Conservation (phyloP, 2,888 invertebrate genomes). For the Malachius bipustulatus region DNA sequence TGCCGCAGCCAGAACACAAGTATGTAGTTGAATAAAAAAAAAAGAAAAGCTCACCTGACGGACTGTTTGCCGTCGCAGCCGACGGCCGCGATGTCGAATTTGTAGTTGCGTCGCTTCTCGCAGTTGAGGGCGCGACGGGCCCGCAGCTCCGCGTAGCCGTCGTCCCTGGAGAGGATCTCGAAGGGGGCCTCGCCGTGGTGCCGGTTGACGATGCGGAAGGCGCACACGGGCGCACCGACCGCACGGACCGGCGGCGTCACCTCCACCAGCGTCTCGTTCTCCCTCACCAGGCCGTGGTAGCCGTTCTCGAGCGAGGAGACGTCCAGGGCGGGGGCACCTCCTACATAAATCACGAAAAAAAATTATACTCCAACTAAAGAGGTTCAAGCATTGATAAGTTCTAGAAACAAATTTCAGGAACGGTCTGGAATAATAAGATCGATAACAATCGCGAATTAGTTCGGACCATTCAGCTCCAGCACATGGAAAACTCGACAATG, state of each 20-base stretch:
- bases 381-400: too few species aligned
- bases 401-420: too few species aligned
- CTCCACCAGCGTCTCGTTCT: slow-evolving; percentile 86
- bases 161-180: slow-evolving; percentile 35
- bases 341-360: slow-evolving; percentile 21
- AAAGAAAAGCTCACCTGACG: slow-evolving; percentile 35
- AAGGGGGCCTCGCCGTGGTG: slow-evolving; percentile 92
- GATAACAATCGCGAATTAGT: too few species aligned
- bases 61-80: slow-evolving; percentile 75
- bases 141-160: slow-evolving; percentile 72
- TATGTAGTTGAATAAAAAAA: too few species aligned
- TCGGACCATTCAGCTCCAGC: too few species aligned
- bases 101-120: slow-evolving; percentile 88
- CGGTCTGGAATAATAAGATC: too few species aligned
- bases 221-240: slow-evolving; percentile 62
- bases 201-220: slow-evolving; percentile 81
- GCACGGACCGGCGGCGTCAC: slow-evolving; percentile 86
- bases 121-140: slow-evolving; percentile 80
- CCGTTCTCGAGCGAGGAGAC: slow-evolving; percentile 73
- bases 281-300: slow-evolving; percentile 84
- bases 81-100: slow-evolving; percentile 89
- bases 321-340: slow-evolving; percentile 60
- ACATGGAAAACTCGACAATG: too few species aligned
- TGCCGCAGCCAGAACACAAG: too few species aligned
- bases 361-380: too few species aligned